Percentiles rank a stretch among this genome's conserved stretches.
Conservation (phyloP, 1,140 invertebrate genomes). For the Bombus superbus region DNA sequence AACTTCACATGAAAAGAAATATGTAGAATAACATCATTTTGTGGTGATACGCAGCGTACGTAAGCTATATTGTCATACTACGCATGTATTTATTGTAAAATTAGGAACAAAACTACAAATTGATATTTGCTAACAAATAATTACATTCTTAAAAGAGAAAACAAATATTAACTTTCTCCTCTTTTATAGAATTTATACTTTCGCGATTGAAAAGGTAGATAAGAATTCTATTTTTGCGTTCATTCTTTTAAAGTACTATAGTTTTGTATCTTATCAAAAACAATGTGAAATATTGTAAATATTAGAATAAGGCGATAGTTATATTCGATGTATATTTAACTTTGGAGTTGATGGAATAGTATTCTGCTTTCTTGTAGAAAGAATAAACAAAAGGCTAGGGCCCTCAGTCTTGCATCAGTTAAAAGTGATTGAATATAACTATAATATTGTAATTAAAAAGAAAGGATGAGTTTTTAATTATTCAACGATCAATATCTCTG, state of each 20-base stretch:
- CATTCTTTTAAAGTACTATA: constrained; percentile 62
- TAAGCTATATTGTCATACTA: not conserved
- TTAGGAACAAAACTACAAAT: constrained; percentile 26
- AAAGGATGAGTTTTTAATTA: constrained; percentile 26
- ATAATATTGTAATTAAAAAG: constrained; percentile 12
- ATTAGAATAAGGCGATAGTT: constrained; percentile 65
- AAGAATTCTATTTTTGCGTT: constrained; percentile 63
- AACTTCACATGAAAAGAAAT: constrained; percentile 39
- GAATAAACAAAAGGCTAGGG: constrained; percentile 40
- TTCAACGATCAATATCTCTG: constrained; percentile 15
- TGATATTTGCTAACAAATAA: constrained; percentile 22
- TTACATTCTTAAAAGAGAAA: constrained; percentile 48
- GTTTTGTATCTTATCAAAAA: constrained; percentile 60
- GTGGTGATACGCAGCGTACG: constrained; percentile 6
- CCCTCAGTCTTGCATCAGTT: constrained; percentile 44
- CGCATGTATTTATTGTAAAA: constrained; percentile 53
- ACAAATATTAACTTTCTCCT: constrained; percentile 49
- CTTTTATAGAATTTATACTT: constrained; percentile 60
- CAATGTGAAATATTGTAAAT: constrained; percentile 70
- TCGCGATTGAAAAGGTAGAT: constrained; percentile 55
- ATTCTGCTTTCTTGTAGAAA: constrained; percentile 53
- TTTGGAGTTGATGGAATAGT: constrained; percentile 43
- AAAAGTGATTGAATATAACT: constrained; percentile 47
- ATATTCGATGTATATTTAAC: constrained; percentile 63
- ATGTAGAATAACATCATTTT: constrained; percentile 34